Evolutionary conservation across 1,140 invertebrate species (phyloP).

Genomic region (Oncopodura yosiiana): DNA sequence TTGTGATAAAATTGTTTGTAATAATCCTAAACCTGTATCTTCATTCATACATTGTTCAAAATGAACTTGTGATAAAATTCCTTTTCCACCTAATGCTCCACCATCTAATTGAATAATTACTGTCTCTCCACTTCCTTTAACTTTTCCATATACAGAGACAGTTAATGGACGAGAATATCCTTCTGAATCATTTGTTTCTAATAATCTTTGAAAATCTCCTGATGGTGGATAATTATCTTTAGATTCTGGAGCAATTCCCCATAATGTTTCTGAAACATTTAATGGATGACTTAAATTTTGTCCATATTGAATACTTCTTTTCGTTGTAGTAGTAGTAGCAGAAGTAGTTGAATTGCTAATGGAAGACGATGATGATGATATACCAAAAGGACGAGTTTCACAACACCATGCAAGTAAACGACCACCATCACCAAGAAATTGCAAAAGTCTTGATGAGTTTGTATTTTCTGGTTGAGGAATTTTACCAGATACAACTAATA

Average conservation of each 20-base stretch:
- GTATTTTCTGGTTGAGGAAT: slow-evolving; percentile 12
- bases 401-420: slow-evolving; percentile 29
- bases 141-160: slow-evolving; percentile 25
- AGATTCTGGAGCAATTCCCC: slow-evolving; percentile 14
- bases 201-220: slow-evolving; percentile 16
- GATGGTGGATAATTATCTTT: slow-evolving; percentile 18
- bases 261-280: not conserved
- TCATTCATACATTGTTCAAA: slow-evolving; percentile 29
- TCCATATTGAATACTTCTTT: slow-evolving; percentile 14
- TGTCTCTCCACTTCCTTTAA: slow-evolving; percentile 15
- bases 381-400: slow-evolving; percentile 29
- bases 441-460: slow-evolving; percentile 19
- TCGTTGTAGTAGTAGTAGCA: not conserved
- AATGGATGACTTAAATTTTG: slow-evolving; percentile 13
- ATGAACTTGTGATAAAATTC: slow-evolving; percentile 26
- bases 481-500: slow-evolving; percentile 25
- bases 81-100: slow-evolving; percentile 32
- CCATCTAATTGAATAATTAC: slow-evolving; percentile 26
- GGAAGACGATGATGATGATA: not conserved
- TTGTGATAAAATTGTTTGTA: slow-evolving; percentile 20
- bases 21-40: slow-evolving; percentile 12
- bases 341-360: not conserved
- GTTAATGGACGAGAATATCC: slow-evolving; percentile 31
- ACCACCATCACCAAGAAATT: slow-evolving; percentile 34
- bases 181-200: slow-evolving; percentile 33